Evolutionary conservation across 2,888 invertebrate species (phyloP).

Genomic region (Hirtodrosophila confusa): DNA sequence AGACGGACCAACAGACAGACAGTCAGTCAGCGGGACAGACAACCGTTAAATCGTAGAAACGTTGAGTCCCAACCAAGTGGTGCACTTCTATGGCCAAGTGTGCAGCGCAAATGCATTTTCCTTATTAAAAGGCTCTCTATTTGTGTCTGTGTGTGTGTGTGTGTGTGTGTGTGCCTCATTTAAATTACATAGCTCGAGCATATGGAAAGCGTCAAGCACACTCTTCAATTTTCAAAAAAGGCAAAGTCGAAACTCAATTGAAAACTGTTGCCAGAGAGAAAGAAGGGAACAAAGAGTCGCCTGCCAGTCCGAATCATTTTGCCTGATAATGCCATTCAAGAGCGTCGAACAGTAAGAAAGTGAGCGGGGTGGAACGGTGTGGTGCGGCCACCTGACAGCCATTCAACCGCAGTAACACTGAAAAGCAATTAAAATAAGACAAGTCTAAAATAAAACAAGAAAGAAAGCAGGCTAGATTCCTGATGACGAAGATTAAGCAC

Average conservation of each 20-base stretch:
- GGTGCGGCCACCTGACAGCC: constrained; percentile 22
- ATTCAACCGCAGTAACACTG: constrained; percentile 64
- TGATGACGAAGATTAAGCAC: no score
- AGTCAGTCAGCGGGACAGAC: constrained; percentile 5
- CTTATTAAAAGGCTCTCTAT: constrained; percentile 51
- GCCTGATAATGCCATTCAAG: constrained; percentile 32
- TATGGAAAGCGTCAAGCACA: constrained; percentile 16
- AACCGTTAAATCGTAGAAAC: neutral
- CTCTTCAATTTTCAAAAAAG: constrained; percentile 33
- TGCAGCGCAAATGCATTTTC: constrained; percentile 67
- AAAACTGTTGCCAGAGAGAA: constrained; percentile 10
- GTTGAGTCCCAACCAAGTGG: constrained; percentile 37
- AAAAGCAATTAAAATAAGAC: constrained; percentile 72
- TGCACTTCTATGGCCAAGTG: constrained; percentile 53
- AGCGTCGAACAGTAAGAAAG: constrained; percentile 3
- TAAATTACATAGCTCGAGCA: constrained; percentile 44
- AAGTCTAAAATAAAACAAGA: constrained; percentile 31
- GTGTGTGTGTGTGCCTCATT: constrained; percentile 44
- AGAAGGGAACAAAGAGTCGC: constrained; percentile 4
- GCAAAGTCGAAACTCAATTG: constrained; percentile 39
- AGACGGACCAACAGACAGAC: constrained; percentile 9
- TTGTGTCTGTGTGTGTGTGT: constrained; percentile 1
- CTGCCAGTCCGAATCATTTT: constrained; percentile 12
- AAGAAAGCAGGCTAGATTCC: neutral
- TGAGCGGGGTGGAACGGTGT: neutral